phyloP scores from a whole-genome alignment of 1,140 invertebrate species.

The Cecropterus lyciades region DNA sequence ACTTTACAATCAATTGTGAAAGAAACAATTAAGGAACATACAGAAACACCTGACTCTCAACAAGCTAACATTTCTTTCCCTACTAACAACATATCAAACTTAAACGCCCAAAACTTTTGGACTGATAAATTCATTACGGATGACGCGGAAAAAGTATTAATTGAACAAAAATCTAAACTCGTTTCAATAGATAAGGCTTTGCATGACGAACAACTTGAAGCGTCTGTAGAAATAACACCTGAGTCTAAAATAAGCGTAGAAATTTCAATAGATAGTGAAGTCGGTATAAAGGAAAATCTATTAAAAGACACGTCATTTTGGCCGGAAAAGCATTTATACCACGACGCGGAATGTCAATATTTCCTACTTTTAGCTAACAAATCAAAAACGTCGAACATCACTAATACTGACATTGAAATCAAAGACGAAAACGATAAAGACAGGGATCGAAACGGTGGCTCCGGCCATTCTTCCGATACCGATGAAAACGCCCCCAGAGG shows the following conservation, averaged over 20 bases:
- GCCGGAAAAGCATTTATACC: slow-evolving; percentile 85
- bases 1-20: background rate
- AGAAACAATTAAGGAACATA: background rate
- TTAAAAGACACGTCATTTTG: slow-evolving; percentile 85
- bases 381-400: slow-evolving; percentile 68
- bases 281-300: slow-evolving; percentile 68
- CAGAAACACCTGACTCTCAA: slow-evolving; percentile 20
- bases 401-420: slow-evolving; percentile 66
- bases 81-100: slow-evolving; percentile 56
- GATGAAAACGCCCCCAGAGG: slow-evolving; percentile 63
- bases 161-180: slow-evolving; percentile 39
- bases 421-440: slow-evolving; percentile 86
- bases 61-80: slow-evolving; percentile 13
- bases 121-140: slow-evolving; percentile 58
- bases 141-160: slow-evolving; percentile 62
- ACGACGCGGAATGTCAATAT: slow-evolving; percentile 87
- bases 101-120: slow-evolving; percentile 69
- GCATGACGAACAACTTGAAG: slow-evolving; percentile 4
- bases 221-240: slow-evolving; percentile 41
- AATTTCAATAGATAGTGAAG: slow-evolving; percentile 17
- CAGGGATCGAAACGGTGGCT: slow-evolving; percentile 85
- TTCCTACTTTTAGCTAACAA: slow-evolving; percentile 78
- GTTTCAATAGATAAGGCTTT: background rate
- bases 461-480: slow-evolving; percentile 84
- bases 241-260: slow-evolving; percentile 35